A percentile compares a stretch with the other conserved stretches of the same genome.
Conservation (phyloP, 2,797 vertebrate genomes). For the Menidia menidia region DNA sequence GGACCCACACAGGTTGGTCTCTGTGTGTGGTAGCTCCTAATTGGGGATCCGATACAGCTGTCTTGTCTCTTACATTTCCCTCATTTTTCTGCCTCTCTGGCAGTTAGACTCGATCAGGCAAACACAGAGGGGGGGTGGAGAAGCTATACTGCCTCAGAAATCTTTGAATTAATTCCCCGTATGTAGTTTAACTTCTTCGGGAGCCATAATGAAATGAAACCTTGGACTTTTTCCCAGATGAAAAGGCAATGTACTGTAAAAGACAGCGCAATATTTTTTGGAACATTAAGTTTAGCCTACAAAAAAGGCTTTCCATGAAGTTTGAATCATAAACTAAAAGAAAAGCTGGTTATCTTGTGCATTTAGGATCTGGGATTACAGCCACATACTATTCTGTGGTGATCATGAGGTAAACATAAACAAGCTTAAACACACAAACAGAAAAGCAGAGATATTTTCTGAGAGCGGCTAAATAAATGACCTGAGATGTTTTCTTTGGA, state of each 20-base stretch:
- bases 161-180: constrained; percentile 39
- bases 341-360: constrained; percentile 14
- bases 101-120: constrained; percentile 60
- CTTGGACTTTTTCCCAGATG: constrained; percentile 37
- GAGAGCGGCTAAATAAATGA: background rate
- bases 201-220: constrained; percentile 41
- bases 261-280: constrained; percentile 31
- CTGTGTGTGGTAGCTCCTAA: constrained; percentile 68
- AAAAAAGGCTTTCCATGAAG: constrained; percentile 35
- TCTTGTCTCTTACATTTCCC: constrained; percentile 53
- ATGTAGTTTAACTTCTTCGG: constrained; percentile 53
- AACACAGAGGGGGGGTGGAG: constrained; percentile 42
- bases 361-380: background rate
- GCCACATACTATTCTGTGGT: background rate
- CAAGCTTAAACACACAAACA: constrained; percentile 1
- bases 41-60: constrained; percentile 70
- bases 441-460: background rate
- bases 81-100: constrained; percentile 43
- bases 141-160: constrained; percentile 43
- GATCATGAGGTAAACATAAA: constrained; percentile 3
- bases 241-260: constrained; percentile 51
- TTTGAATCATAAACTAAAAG: constrained; percentile 35
- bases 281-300: constrained; percentile 33
- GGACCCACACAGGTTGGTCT: constrained; percentile 36
- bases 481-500: background rate